Evolutionary conservation across 2,888 invertebrate genomes (phyloP).

Genomic region (Caenorhabditis sp.): DNA sequence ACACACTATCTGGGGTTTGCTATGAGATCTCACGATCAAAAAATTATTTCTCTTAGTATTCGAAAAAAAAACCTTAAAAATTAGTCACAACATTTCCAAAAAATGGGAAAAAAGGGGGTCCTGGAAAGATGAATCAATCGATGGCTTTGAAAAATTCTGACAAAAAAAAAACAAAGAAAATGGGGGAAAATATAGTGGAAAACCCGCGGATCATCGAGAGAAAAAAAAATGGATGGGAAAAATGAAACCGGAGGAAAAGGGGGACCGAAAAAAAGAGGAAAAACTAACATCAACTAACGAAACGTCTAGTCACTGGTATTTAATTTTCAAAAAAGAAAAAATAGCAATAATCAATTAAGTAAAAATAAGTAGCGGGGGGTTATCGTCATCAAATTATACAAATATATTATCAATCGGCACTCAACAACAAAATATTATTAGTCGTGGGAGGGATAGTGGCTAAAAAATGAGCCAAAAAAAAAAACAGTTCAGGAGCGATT

Average conservation of each 20-base stretch:
- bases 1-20: neutral
- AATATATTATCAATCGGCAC: too few relatives aligned
- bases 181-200: too few relatives aligned
- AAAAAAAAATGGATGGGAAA: neutral
- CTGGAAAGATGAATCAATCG: neutral
- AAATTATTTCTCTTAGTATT: too few relatives aligned
- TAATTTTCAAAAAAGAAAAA: too few relatives aligned
- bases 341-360: too few relatives aligned
- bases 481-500: too few relatives aligned
- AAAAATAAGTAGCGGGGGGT: too few relatives aligned
- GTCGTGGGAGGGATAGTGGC: too few relatives aligned
- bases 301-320: neutral
- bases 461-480: too few relatives aligned
- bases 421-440: too few relatives aligned
- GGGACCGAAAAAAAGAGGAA: neutral
- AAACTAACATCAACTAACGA: neutral
- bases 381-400: too few relatives aligned
- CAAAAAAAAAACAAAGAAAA: neutral
- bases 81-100: neutral
- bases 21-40: neutral
- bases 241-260: neutral
- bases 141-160: neutral
- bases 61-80: neutral
- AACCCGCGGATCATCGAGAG: neutral
- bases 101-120: neutral